Conservation (phyloP, 2,888 invertebrate species). For the Syrphus vitripennis region DNA sequence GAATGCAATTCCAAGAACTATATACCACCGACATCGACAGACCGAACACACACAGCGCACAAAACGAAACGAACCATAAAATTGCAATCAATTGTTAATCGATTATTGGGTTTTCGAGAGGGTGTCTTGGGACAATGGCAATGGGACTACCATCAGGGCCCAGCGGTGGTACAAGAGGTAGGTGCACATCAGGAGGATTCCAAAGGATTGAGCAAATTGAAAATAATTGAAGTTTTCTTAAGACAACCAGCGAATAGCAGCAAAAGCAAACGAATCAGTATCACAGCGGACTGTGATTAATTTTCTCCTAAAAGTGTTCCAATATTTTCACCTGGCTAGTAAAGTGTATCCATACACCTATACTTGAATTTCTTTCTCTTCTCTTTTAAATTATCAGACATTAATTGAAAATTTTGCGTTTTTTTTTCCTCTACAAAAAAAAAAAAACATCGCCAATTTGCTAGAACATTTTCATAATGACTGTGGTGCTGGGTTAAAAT, state of each 20-base stretch:
- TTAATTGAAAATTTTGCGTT: conserved; percentile 59
- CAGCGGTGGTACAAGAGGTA: background rate
- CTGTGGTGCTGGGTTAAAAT: background rate
- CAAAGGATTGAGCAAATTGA: conserved; percentile 69
- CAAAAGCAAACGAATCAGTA: conserved; percentile 59
- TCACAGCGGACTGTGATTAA: conserved; percentile 63
- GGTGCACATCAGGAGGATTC: conserved; percentile 38
- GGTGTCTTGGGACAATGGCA: background rate
- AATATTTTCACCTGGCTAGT: conserved; percentile 43
- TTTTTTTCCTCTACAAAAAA: background rate
- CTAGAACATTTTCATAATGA: conserved; percentile 61
- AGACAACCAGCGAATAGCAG: conserved; percentile 59
- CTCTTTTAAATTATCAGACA: conserved; percentile 50
- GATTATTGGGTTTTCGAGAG: conserved; percentile 57
- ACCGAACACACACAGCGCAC: conserved; percentile 19
- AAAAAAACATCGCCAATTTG: conserved; percentile 53
- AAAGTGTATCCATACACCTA: conserved; percentile 9
- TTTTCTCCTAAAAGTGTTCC: conserved; percentile 53
- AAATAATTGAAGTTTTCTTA: conserved; percentile 71
- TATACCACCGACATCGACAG: background rate
- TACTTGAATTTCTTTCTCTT: conserved; percentile 11
- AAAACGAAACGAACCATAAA: conserved; percentile 69
- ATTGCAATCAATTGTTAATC: conserved; percentile 72
- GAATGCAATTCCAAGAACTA: conserved; percentile 54
- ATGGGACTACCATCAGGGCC: background rate